phyloP scores from a whole-genome alignment of 2,888 invertebrate genomes.

The Molorchus minor region DNA sequence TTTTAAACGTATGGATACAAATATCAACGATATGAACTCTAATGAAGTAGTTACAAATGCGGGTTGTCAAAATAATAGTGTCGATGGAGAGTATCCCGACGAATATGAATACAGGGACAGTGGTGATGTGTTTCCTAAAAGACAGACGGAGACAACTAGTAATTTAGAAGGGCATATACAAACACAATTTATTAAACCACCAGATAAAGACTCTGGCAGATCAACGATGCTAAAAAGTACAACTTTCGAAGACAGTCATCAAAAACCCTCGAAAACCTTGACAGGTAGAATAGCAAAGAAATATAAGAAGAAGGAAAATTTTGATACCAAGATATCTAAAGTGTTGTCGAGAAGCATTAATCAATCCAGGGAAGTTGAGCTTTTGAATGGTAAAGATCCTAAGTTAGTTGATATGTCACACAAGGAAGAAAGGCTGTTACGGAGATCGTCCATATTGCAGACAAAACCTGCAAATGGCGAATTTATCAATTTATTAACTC shows the following conservation, averaged over 20 bases:
- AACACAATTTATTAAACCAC: neutral
- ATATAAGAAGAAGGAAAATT: conserved; percentile 6
- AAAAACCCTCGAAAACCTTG: neutral
- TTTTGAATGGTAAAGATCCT: neutral
- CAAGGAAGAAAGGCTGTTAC: too few relatives aligned
- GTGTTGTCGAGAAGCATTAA: conserved; percentile 19
- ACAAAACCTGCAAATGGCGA: neutral
- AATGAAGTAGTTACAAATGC: neutral
- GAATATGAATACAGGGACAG: too few relatives aligned
- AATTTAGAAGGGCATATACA: neutral
- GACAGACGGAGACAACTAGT: neutral
- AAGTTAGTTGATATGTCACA: neutral
- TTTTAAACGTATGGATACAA: neutral
- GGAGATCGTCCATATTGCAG: neutral
- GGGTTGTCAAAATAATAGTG: neutral
- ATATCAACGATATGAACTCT: neutral
- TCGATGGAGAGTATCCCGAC: too few relatives aligned
- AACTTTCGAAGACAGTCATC: neutral
- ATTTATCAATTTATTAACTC: neutral
- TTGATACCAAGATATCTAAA: conserved; percentile 10
- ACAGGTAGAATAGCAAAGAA: conserved; percentile 16
- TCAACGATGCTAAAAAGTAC: conserved; percentile 12
- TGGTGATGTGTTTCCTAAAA: neutral
- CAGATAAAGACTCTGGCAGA: conserved; percentile 10
- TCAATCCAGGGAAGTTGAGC: conserved; percentile 1